Conservation (phyloP, 2,113 vertebrate genomes). For the Caretta caretta region DNA sequence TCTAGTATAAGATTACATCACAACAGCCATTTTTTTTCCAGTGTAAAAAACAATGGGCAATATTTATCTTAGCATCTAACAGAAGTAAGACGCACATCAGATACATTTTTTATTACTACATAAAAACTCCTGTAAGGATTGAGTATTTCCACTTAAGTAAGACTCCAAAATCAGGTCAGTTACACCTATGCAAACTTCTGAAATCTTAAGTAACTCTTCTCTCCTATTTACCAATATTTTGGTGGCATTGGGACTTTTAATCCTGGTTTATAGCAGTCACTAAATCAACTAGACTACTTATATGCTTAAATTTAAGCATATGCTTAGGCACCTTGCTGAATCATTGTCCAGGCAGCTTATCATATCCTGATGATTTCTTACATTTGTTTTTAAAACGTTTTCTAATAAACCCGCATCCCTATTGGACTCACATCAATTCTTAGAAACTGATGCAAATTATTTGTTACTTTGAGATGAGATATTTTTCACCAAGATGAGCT, state of each 20-base stretch:
- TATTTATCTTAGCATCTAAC: not conserved
- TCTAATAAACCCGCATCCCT: not conserved
- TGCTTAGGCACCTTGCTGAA: not conserved
- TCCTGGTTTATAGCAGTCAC: not conserved
- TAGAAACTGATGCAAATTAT: not conserved
- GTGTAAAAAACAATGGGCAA: not conserved
- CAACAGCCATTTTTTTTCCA: not conserved
- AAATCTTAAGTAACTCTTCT: not conserved
- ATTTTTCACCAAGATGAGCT: not conserved
- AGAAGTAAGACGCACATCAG: not conserved
- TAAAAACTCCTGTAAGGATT: not conserved
- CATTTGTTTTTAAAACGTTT: fast-evolving
- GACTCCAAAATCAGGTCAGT: not conserved
- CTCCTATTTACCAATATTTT: not conserved
- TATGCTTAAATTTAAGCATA: not conserved
- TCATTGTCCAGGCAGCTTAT: not conserved
- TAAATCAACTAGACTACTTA: not conserved
- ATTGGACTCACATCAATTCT: not conserved
- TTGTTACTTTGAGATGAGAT: not conserved
- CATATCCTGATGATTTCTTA: not conserved
- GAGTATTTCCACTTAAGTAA: not conserved
- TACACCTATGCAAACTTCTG: not conserved
- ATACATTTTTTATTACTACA: not conserved
- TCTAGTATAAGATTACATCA: not conserved
- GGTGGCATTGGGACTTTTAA: not conserved